Conservation (phyloP, 2,113 vertebrate genomes). For the Salvelinus fontinalis region DNA sequence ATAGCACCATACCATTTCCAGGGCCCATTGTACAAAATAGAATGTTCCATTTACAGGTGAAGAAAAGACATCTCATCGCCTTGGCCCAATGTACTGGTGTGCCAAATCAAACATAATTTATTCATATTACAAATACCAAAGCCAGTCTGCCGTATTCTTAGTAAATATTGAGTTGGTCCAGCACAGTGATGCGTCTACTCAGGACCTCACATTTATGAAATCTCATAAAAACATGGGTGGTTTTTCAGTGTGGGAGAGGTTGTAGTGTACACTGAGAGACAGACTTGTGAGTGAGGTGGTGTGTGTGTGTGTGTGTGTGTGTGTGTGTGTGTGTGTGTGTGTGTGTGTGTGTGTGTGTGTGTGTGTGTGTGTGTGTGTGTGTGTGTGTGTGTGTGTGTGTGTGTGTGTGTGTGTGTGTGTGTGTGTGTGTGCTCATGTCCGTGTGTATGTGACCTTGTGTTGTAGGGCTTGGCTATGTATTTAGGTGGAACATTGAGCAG, state of each 20-base stretch:
- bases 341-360: neutral
- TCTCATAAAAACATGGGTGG: neutral
- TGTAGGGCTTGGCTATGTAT: slow-evolving; percentile 42
- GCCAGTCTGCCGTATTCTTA: too few relatives aligned
- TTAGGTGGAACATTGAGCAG: slow-evolving; percentile 45
- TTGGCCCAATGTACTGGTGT: neutral
- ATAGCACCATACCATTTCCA: neutral
- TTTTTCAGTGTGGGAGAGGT: slow-evolving; percentile 1
- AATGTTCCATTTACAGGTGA: neutral
- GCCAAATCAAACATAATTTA: too few relatives aligned
- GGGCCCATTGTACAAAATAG: neutral
- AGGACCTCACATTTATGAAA: neutral
- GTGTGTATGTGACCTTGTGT: slow-evolving; percentile 40
- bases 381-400: neutral
- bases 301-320: neutral
- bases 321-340: neutral
- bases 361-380: neutral
- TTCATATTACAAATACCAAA: too few relatives aligned
- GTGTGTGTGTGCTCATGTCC: neutral
- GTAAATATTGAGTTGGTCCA: too few relatives aligned
- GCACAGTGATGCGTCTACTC: too few relatives aligned
- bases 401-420: neutral
- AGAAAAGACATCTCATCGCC: neutral
- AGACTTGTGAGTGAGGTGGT: neutral
- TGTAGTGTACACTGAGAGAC: neutral